Percentiles rank a stretch among this genome's conserved stretches.
phyloP scores from a whole-genome alignment of 92 coral and sea anemone species.

The Isaurus tuberculatus region DNA sequence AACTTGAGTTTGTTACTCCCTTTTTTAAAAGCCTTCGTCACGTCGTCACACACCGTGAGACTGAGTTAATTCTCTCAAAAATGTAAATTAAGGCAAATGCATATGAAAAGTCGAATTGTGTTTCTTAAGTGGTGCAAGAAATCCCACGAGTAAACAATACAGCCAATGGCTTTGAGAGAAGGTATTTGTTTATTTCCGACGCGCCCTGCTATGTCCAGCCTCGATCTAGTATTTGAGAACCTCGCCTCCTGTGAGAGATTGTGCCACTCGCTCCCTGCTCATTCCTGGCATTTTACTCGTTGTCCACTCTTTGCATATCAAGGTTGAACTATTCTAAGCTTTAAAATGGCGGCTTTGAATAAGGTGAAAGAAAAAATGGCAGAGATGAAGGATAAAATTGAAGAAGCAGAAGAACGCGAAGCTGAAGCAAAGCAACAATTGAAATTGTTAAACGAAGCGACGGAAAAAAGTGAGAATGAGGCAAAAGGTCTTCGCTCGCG shows the following conservation, averaged over 20 bases:
- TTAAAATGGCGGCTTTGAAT: constrained; percentile 44
- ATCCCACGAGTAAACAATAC: constrained; percentile 35
- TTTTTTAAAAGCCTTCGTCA: not conserved
- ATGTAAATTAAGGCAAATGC: constrained; percentile 21
- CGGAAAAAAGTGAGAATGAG: constrained; percentile 57
- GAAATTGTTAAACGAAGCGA: constrained; percentile 65
- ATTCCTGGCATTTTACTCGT: not conserved
- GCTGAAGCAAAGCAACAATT: constrained; percentile 54
- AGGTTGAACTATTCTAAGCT: not conserved
- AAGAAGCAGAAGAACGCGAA: constrained; percentile 81
- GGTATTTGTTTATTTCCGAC: constrained; percentile 15
- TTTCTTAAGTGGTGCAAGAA: not conserved
- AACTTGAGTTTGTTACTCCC: too few relatives aligned
- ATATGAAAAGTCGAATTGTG: not conserved
- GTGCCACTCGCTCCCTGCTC: not conserved
- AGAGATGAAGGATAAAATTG: constrained; percentile 70
- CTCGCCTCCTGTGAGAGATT: constrained; percentile 33
- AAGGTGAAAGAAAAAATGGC: constrained; percentile 73
- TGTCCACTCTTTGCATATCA: constrained; percentile 7
- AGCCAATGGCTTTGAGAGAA: constrained; percentile 12
- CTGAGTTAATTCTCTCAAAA: not conserved
- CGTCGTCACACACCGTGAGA: not conserved
- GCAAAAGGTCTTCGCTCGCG: constrained; percentile 76
- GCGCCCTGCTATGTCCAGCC: constrained; percentile 19
- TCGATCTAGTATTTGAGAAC: not conserved